Conservation (phyloP, 2,797 vertebrate genomes). For the Falco biarmicus region DNA sequence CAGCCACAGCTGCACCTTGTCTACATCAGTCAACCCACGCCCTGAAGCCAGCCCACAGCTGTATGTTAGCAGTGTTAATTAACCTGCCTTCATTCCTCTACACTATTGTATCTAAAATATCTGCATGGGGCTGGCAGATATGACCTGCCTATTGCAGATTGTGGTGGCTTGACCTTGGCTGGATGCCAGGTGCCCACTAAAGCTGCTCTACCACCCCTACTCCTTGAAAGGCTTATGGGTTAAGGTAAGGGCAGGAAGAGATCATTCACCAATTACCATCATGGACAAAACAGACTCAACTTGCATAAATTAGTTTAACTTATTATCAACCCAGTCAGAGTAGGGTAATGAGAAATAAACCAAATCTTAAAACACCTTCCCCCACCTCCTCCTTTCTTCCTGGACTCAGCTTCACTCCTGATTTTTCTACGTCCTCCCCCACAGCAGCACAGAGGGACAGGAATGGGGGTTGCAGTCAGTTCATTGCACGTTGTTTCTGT, state of each 20-base stretch:
- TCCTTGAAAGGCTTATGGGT: not conserved
- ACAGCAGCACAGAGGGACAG: not conserved
- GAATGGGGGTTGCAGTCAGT: not conserved
- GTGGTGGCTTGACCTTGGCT: fast-evolving
- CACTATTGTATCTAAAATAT: not conserved
- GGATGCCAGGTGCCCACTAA: fast-evolving
- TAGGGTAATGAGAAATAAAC: not conserved
- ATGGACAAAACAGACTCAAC: fast-evolving
- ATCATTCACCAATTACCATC: not conserved
- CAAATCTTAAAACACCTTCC: not conserved
- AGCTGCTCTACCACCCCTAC: fast-evolving
- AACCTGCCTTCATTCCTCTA: too few species aligned
- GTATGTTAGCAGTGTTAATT: too few species aligned
- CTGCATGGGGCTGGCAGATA: not conserved
- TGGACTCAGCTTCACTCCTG: not conserved
- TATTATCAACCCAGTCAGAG: not conserved
- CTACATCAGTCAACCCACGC: too few species aligned
- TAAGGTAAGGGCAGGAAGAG: not conserved
- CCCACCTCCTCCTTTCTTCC: too few species aligned
- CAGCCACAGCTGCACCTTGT: too few species aligned
- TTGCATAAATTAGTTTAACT: not conserved
- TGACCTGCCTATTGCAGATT: not conserved
- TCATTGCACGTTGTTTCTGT: not conserved
- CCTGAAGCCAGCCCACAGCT: too few species aligned
- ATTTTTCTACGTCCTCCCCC: not conserved